Conservation (phyloP, 2,113 vertebrate genomes). For the Tretioscincus oriximinensis region DNA sequence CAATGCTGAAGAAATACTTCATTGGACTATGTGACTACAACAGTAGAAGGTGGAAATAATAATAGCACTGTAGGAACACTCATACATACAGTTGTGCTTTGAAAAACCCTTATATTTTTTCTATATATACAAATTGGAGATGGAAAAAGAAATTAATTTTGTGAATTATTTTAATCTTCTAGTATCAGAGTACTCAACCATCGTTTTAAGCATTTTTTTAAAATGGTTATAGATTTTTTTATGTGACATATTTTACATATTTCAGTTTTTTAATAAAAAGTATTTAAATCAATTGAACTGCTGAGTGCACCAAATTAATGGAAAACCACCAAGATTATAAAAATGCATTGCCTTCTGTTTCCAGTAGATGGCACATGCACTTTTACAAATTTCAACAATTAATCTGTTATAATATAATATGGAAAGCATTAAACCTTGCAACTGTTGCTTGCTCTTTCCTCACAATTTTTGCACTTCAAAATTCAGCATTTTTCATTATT, state of each 20-base stretch:
- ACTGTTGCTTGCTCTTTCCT: constrained; percentile 34
- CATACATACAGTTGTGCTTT: background rate
- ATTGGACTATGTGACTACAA: background rate
- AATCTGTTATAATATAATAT: constrained; percentile 32
- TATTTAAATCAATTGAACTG: background rate
- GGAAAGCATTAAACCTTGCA: constrained; percentile 47
- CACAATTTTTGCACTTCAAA: constrained; percentile 32
- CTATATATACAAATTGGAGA: background rate
- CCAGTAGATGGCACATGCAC: constrained; percentile 82
- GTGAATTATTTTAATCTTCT: background rate
- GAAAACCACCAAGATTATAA: background rate
- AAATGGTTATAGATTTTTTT: background rate
- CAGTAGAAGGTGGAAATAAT: background rate
- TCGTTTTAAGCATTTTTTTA: background rate
- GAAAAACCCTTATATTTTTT: background rate
- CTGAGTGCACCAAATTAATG: background rate
- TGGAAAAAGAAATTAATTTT: constrained; percentile 11
- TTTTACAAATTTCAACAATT: constrained; percentile 61
- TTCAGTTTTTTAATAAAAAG: background rate
- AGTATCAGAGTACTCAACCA: fast-evolving
- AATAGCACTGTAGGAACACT: background rate
- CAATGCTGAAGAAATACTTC: background rate
- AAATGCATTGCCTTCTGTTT: constrained; percentile 67
- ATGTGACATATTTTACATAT: background rate
- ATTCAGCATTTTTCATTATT: background rate